Evolutionary conservation across 2,888 invertebrate genomes (phyloP).

Genomic region (Loripinus fragilis): DNA sequence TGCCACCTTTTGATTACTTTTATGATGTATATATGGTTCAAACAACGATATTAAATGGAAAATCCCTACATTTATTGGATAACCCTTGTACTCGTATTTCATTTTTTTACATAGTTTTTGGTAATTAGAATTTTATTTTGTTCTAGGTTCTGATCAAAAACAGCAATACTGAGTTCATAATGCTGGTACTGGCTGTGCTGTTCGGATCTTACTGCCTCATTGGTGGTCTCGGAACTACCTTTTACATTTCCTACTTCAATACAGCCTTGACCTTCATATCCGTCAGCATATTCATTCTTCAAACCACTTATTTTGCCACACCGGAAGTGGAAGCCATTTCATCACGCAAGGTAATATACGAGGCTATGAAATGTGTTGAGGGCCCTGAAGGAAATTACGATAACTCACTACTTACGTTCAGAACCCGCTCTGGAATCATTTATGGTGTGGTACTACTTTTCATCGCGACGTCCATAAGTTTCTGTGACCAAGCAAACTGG

Average conservation of each 20-base stretch:
- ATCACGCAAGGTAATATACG: slow-evolving; percentile 63
- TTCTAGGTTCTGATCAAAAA: slow-evolving; percentile 61
- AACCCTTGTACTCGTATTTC: no score
- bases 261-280: slow-evolving; percentile 73
- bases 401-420: slow-evolving; percentile 70
- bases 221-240: slow-evolving; percentile 78
- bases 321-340: slow-evolving; percentile 46
- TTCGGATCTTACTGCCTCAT: slow-evolving; percentile 77
- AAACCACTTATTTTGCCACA: slow-evolving; percentile 59
- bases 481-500: slow-evolving; percentile 80
- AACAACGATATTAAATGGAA: no score
- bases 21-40: no score
- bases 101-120: no score
- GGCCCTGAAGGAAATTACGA: slow-evolving; percentile 71
- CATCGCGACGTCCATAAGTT: slow-evolving; percentile 65
- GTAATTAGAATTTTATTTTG: neutral
- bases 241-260: slow-evolving; percentile 80
- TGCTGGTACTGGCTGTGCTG: slow-evolving; percentile 72
- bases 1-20: no score
- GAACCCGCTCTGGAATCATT: slow-evolving; percentile 68
- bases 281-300: slow-evolving; percentile 68
- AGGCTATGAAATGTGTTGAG: slow-evolving; percentile 62
- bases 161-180: slow-evolving; percentile 72
- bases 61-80: no score
- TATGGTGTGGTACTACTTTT: slow-evolving; percentile 69